Percentiles rank a stretch among this genome's conserved stretches.
phyloP scores from a whole-genome alignment of 2,113 vertebrate genomes.

The Laterallus jamaicensis region DNA sequence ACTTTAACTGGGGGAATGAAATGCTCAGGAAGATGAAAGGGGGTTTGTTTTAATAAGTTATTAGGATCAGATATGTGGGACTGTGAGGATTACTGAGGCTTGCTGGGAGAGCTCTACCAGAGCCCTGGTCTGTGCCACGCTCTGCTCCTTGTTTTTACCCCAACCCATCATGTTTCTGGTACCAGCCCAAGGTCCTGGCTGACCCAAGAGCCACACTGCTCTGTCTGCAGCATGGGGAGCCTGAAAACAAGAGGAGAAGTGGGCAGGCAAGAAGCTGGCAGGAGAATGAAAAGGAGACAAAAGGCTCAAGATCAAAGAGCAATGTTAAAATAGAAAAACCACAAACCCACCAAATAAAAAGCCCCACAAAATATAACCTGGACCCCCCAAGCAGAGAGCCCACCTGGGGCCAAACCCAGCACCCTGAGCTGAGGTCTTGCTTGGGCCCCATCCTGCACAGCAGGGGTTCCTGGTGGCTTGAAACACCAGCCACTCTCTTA shows the following conservation, averaged over 20 bases:
- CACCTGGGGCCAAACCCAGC: neutral
- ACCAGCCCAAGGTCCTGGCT: neutral
- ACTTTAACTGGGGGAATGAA: neutral
- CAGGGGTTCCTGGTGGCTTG: neutral
- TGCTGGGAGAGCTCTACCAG: neutral
- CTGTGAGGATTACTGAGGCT: neutral
- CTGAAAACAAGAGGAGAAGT: accelerated
- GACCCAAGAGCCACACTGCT: neutral
- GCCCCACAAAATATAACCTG: neutral
- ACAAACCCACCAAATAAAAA: neutral
- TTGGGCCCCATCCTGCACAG: neutral
- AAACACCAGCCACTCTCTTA: neutral
- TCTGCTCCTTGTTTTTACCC: neutral
- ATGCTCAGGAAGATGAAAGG: neutral
- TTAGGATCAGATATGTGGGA: neutral
- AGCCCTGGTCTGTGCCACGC: neutral
- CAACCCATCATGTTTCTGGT: accelerated
- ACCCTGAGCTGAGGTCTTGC: neutral
- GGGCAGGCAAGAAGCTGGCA: neutral
- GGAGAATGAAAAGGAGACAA: neutral
- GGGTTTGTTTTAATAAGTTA: neutral
- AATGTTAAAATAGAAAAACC: neutral
- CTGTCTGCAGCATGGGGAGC: neutral
- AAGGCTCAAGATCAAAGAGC: neutral
- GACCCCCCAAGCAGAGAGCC: neutral